Conservation (phyloP, 1,140 invertebrate genomes). For the Nixonia krombeini region DNA sequence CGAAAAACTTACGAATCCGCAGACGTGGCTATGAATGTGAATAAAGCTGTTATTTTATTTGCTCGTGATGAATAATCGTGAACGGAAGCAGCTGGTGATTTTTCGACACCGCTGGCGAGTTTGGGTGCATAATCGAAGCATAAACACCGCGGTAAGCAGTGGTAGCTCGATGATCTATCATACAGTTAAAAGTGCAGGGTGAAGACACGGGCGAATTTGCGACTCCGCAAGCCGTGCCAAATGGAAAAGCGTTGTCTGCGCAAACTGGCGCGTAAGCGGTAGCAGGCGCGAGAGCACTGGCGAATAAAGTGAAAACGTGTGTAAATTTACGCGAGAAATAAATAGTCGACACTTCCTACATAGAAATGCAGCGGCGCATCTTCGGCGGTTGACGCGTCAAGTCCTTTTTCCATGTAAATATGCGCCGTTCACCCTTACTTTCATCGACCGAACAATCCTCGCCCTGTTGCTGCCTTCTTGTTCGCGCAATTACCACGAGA, state of each 20-base stretch:
- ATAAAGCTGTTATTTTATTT: too few relatives aligned
- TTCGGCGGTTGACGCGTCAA: neutral
- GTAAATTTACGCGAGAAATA: conserved; percentile 43
- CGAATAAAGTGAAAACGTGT: conserved; percentile 46
- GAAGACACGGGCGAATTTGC: conserved; percentile 39
- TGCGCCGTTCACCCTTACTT: neutral
- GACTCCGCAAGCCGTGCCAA: conserved; percentile 46
- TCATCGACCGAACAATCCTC: neutral
- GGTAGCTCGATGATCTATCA: conserved; percentile 48
- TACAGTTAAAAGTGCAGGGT: conserved; percentile 55
- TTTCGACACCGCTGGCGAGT: too few relatives aligned
- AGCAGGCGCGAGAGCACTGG: conserved; percentile 16
- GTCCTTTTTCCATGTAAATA: neutral
- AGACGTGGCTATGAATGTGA: too few relatives aligned
- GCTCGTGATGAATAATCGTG: too few relatives aligned
- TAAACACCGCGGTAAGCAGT: conserved; percentile 11
- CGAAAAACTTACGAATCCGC: too few relatives aligned
- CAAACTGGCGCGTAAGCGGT: conserved; percentile 13
- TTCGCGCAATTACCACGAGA: too few relatives aligned
- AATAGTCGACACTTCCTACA: conserved; percentile 40
- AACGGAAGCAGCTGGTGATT: too few relatives aligned
- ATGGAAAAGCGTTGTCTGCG: conserved; percentile 61
- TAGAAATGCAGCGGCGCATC: conserved; percentile 2
- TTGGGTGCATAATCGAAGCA: conserved; percentile 2
- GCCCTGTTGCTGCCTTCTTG: neutral